Percentiles rank a stretch among this genome's conserved stretches.
Conservation (phyloP, 2,797 vertebrate species). For the Apogon hyalosoma region DNA sequence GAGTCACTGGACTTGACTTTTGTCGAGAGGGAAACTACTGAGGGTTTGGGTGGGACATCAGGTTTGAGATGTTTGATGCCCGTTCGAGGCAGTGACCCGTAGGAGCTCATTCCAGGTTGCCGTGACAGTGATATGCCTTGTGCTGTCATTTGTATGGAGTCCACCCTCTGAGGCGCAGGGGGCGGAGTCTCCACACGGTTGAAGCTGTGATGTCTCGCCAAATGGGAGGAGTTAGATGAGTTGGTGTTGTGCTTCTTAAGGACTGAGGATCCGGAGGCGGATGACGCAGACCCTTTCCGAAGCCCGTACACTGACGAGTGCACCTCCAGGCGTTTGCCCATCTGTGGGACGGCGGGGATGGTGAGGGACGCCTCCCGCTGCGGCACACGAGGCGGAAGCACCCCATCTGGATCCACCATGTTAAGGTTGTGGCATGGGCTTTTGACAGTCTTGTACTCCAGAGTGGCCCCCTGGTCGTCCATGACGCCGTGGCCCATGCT, state of each 20-base stretch:
- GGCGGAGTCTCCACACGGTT: conserved; percentile 93
- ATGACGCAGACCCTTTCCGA: conserved; percentile 88
- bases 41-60: conserved; percentile 97
- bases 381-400: conserved; percentile 94
- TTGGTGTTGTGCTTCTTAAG: conserved; percentile 96
- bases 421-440: conserved; percentile 90
- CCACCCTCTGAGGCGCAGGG: conserved; percentile 95
- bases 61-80: conserved; percentile 95
- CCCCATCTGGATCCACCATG: conserved; percentile 89
- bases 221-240: conserved; percentile 98
- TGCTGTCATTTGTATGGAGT: conserved; percentile 96
- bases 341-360: conserved; percentile 89
- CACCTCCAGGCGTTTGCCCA: conserved; percentile 95
- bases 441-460: conserved; percentile 97
- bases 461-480: conserved; percentile 93
- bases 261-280: conserved; percentile 72
- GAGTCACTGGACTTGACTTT: conserved; percentile 95
- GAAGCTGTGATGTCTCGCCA: conserved; percentile 96
- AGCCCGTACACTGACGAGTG: conserved; percentile 91
- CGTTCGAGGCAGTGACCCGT: conserved; percentile 93
- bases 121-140: conserved; percentile 91
- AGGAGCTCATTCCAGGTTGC: conserved; percentile 91
- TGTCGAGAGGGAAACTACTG: conserved; percentile 91
- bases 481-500: conserved; percentile 82
- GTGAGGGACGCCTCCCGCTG: conserved; percentile 95